These are phyloP conservation scores for Aphelenchoides besseyi DNA, from an alignment of 1,140 invertebrate genomes.

Conservation along the genomic window DNA sequence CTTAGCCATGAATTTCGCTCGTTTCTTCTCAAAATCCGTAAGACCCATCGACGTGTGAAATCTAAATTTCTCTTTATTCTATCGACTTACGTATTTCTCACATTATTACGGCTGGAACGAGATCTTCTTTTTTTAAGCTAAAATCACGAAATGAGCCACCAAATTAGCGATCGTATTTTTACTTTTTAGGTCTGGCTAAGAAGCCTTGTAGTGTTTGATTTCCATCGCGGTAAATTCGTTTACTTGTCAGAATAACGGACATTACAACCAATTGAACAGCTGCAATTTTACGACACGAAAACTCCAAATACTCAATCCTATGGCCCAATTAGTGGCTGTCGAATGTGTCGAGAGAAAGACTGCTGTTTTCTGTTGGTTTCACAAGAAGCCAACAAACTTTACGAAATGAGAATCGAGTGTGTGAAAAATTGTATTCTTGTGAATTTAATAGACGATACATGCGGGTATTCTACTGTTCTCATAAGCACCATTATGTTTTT, in stretches of 20 bases:
- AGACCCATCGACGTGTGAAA: slow-evolving; percentile 1
- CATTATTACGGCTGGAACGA: background rate
- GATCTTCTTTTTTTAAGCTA: background rate
- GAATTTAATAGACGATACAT: too few species aligned
- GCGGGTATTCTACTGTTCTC: too few species aligned
- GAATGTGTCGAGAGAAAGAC: background rate
- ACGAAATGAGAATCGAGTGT: too few species aligned
- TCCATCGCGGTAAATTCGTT: background rate
- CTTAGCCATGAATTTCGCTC: slow-evolving; percentile 5
- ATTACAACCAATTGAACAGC: too few species aligned
- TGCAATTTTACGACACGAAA: too few species aligned
- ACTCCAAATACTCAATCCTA: too few species aligned
- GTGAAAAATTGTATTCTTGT: too few species aligned
- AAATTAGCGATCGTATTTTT: background rate
- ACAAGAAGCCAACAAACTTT: background rate
- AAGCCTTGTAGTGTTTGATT: background rate
- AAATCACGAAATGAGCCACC: background rate
- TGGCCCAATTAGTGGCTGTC: background rate
- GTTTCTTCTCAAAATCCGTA: background rate
- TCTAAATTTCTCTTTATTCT: too few species aligned
- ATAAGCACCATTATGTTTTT: too few species aligned
- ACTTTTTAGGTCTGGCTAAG: slow-evolving; percentile 6
- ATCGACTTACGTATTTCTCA: too few species aligned
- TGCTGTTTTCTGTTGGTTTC: background rate
- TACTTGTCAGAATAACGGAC: too few species aligned